Evolutionary conservation across 2,113 vertebrate species (phyloP).

Genomic region (Ctenomys sociabilis): DNA sequence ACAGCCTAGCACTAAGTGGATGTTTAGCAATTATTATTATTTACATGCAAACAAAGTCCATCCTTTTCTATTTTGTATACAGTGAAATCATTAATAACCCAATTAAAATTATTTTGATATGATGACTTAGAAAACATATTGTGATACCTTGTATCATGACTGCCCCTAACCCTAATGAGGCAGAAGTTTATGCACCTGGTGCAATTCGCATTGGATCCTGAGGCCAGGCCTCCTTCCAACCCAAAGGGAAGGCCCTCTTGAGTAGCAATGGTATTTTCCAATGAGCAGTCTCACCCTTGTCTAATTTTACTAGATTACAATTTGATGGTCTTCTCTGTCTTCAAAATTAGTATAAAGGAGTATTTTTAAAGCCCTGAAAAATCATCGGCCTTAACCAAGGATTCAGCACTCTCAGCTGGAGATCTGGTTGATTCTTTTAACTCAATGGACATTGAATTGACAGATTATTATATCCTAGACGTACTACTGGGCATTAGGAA

Average conservation of each 20-base stretch:
- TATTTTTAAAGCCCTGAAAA: constrained; percentile 2
- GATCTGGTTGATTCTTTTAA: neutral
- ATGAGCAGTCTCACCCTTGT: neutral
- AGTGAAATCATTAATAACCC: neutral
- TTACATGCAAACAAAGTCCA: neutral
- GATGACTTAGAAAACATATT: neutral
- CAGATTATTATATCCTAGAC: neutral
- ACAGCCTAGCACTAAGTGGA: neutral
- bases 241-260: neutral
- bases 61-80: neutral
- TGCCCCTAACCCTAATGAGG: neutral
- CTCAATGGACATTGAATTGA: neutral
- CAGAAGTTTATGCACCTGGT: neutral
- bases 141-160: neutral
- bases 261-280: neutral
- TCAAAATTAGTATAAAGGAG: neutral
- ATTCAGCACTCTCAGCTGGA: neutral
- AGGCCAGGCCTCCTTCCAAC: neutral
- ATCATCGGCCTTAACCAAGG: constrained; percentile 8
- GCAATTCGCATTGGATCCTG: neutral
- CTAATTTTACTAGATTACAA: neutral
- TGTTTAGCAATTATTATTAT: neutral
- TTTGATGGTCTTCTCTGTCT: constrained; percentile 1
- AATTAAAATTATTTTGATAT: neutral
- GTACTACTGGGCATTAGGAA: neutral